phyloP scores from a whole-genome alignment of 2,797 vertebrate genomes.

The Valencia hispanica region DNA sequence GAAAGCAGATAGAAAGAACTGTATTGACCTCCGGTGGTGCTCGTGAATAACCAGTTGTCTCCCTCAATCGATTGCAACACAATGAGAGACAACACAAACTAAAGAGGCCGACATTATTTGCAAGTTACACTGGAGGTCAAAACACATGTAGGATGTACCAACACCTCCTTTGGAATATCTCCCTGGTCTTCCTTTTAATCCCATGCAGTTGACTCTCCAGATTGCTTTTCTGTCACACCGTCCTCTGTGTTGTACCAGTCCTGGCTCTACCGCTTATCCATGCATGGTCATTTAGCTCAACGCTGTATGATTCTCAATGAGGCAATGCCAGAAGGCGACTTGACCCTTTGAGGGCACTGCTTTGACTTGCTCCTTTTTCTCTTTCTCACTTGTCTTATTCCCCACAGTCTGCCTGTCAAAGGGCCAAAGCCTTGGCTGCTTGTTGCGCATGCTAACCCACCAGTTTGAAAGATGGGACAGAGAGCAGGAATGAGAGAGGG shows the following conservation, averaged over 20 bases:
- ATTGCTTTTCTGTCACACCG: constrained; percentile 27
- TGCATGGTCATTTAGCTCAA: constrained; percentile 71
- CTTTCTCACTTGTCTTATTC: constrained; percentile 71
- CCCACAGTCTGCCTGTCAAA: constrained; percentile 74
- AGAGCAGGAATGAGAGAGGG: constrained; percentile 34
- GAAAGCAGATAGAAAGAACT: constrained; percentile 69
- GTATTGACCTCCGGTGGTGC: constrained; percentile 72
- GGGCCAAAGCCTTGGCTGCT: constrained; percentile 73
- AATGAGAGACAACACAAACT: constrained; percentile 72
- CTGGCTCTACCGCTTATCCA: constrained; percentile 47
- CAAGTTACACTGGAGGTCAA: constrained; percentile 79
- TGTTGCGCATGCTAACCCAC: constrained; percentile 76
- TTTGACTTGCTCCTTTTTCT: constrained; percentile 63
- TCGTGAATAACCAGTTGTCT: constrained; percentile 83
- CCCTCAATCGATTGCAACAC: constrained; percentile 77
- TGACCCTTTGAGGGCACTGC: constrained; percentile 70
- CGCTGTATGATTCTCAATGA: constrained; percentile 66
- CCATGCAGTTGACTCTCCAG: constrained; percentile 4
- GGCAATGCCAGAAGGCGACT: constrained; percentile 48
- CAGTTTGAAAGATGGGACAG: constrained; percentile 59
- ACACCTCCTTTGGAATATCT: constrained; percentile 17
- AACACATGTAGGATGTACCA: constrained; percentile 42
- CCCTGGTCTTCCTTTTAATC: constrained; percentile 41
- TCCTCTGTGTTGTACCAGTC: constrained; percentile 38
- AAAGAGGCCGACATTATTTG: constrained; percentile 70